These are phyloP conservation scores for Mercenaria mercenaria DNA, from an alignment of 1,140 invertebrate genomes.

Conservation along the genomic window DNA sequence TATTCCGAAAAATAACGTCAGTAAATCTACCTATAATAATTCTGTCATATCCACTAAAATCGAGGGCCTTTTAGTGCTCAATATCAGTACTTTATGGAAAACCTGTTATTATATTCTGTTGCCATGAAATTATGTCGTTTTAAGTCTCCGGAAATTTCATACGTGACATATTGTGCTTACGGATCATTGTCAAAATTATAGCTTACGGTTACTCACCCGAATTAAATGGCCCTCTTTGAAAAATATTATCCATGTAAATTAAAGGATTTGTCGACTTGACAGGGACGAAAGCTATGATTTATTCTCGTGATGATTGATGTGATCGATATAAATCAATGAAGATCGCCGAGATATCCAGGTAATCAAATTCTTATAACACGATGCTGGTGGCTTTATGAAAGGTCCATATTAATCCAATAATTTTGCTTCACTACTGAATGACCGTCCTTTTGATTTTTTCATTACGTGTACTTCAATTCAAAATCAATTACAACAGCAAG, in stretches of 20 bases:
- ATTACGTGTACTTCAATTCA: no score
- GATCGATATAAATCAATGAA: constrained; percentile 28
- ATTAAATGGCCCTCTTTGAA: constrained; percentile 39
- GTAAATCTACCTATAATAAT: neutral
- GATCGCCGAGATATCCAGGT: neutral
- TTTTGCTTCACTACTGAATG: no score
- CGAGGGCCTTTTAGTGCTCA: neutral
- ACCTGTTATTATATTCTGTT: constrained; percentile 11
- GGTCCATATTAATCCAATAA: no score
- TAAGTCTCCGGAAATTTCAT: constrained; percentile 52
- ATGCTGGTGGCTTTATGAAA: neutral
- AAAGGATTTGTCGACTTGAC: constrained; percentile 42
- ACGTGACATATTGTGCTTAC: constrained; percentile 55
- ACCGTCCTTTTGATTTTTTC: no score
- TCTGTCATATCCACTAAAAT: neutral
- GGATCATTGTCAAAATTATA: constrained; percentile 49
- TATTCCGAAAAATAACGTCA: no score
- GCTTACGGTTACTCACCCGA: constrained; percentile 38
- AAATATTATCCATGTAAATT: constrained; percentile 33
- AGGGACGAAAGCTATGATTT: constrained; percentile 44
- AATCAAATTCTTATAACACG: neutral
- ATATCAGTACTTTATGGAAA: neutral
- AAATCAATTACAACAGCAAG: no score
- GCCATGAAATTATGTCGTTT: neutral
- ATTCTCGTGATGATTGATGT: neutral